These are phyloP conservation scores for Champsocephalus gunnari DNA, from an alignment of 2,797 vertebrate species.

Conservation along the genomic window DNA sequence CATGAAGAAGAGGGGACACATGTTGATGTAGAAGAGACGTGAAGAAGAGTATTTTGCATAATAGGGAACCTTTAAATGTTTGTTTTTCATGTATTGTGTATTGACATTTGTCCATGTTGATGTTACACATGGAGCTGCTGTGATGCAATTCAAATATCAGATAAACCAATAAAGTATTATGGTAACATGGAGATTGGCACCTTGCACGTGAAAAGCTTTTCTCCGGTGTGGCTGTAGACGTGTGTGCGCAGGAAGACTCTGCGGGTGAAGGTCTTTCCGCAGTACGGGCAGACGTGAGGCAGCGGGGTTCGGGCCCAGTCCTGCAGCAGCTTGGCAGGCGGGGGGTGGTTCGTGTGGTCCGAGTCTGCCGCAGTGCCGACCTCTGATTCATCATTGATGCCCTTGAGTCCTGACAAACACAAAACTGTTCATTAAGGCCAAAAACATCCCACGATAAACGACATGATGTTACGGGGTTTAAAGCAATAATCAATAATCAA, in stretches of 20 bases:
- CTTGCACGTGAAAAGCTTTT: slow-evolving; percentile 91
- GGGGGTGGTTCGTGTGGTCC: slow-evolving; percentile 69
- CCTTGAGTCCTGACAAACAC: slow-evolving; percentile 54
- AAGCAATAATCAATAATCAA: neutral
- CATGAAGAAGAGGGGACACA: no score
- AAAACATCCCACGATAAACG: slow-evolving; percentile 1
- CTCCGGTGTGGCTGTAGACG: slow-evolving; percentile 92
- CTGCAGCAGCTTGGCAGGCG: slow-evolving; percentile 81
- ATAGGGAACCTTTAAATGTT: no score
- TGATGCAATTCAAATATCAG: no score
- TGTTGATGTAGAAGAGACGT: no score
- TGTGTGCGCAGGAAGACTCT: slow-evolving; percentile 92
- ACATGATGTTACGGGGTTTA: neutral
- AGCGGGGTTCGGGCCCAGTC: slow-evolving; percentile 78
- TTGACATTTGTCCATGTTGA: no score
- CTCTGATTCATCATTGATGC: slow-evolving; percentile 59
- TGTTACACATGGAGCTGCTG: no score
- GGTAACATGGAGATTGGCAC: slow-evolving; percentile 51
- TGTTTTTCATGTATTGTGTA: no score
- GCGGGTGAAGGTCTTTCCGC: slow-evolving; percentile 92
- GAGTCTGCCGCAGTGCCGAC: slow-evolving; percentile 47
- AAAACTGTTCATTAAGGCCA: slow-evolving; percentile 19
- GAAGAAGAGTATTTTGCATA: no score
- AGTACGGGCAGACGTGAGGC: slow-evolving; percentile 90
- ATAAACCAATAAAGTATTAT: no score